phyloP scores from a whole-genome alignment of 1,140 invertebrate species.

The Idris sp. region DNA sequence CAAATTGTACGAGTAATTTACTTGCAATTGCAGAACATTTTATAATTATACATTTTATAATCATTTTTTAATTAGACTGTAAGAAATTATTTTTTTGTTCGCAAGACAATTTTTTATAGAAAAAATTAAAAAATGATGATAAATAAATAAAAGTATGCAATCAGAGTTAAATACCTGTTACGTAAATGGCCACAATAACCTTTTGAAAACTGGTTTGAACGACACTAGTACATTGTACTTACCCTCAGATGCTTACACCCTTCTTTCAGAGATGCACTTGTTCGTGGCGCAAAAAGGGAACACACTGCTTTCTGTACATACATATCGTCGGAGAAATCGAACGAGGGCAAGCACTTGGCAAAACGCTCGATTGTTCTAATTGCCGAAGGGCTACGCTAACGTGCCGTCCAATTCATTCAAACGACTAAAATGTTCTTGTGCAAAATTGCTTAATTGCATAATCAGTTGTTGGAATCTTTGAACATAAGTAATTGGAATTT shows the following conservation, averaged over 20 bases:
- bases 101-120: too few relatives aligned
- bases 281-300: constrained; percentile 34
- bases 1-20: too few relatives aligned
- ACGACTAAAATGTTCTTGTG: constrained; percentile 47
- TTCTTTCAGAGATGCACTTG: constrained; percentile 28
- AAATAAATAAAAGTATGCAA: too few relatives aligned
- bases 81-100: too few relatives aligned
- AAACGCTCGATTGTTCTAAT: constrained; percentile 69
- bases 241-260: constrained; percentile 24
- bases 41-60: too few relatives aligned
- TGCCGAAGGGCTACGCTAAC: constrained; percentile 55
- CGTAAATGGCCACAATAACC: not conserved
- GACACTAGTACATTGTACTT: constrained; percentile 16
- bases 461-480: constrained; percentile 49
- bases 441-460: constrained; percentile 56
- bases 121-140: too few relatives aligned
- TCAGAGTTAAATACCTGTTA: constrained; percentile 6
- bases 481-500: constrained; percentile 30
- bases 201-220: constrained; percentile 7
- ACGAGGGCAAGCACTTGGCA: constrained; percentile 58
- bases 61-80: too few relatives aligned
- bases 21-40: too few relatives aligned
- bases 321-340: constrained; percentile 41
- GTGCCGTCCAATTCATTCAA: constrained; percentile 32
- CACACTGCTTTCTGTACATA: constrained; percentile 22